These are phyloP conservation scores for Euleptes europaea DNA, from an alignment of 2,113 vertebrate genomes.

Conservation along the genomic window DNA sequence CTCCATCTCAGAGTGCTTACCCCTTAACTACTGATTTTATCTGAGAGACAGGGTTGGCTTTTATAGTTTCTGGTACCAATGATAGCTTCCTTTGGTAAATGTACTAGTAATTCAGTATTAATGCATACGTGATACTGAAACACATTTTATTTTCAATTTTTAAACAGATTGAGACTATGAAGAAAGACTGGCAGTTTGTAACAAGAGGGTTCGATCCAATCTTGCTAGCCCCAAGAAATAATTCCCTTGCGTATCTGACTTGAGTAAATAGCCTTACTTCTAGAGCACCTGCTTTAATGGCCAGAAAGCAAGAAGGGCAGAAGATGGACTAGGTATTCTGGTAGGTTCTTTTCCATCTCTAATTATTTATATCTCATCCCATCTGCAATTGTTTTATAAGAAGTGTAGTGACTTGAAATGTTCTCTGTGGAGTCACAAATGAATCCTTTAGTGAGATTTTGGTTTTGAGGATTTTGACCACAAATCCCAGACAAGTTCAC, in stretches of 20 bases:
- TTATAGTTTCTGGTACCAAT: neutral
- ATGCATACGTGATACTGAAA: neutral
- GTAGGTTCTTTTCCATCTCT: neutral
- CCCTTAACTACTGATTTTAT: neutral
- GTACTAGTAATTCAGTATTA: neutral
- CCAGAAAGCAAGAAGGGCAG: neutral
- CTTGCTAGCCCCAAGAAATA: slow-evolving; percentile 1
- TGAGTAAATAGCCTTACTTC: neutral
- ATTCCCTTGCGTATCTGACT: neutral
- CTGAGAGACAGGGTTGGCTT: neutral
- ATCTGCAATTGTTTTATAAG: neutral
- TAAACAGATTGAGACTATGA: slow-evolving; percentile 30
- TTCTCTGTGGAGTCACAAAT: neutral
- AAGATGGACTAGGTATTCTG: slow-evolving; percentile 9
- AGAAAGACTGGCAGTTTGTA: neutral
- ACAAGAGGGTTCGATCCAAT: neutral
- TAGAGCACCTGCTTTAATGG: neutral
- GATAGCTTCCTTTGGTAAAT: neutral
- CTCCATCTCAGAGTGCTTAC: too few species aligned
- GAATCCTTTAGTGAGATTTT: neutral
- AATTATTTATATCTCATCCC: neutral
- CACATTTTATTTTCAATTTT: neutral
- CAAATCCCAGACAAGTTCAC: neutral
- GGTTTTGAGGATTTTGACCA: neutral
- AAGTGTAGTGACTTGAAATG: neutral